Conservation (phyloP, 2,113 vertebrate species). For the Zosterops borbonicus region DNA sequence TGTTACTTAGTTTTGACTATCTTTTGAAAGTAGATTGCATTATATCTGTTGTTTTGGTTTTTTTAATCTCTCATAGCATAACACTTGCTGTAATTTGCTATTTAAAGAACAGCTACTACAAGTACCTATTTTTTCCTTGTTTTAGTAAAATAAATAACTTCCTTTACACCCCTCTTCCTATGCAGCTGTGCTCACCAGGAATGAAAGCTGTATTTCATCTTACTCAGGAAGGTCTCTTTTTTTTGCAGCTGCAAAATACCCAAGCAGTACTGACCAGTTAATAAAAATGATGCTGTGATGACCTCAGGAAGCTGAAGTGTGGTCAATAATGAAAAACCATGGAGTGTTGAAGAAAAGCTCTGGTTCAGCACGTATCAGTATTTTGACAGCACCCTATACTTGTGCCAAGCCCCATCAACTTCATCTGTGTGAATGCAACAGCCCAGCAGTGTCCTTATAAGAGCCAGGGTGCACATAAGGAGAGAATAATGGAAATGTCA, state of each 20-base stretch:
- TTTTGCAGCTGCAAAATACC: neutral
- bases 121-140: neutral
- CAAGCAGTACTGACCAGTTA: neutral
- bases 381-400: neutral
- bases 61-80: neutral
- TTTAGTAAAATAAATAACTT: neutral
- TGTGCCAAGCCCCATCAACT: neutral
- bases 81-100: neutral
- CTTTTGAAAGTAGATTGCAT: neutral
- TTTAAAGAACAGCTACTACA: neutral
- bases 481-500: neutral
- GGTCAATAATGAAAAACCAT: neutral
- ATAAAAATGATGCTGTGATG: neutral
- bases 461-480: neutral
- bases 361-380: neutral
- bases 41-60: neutral
- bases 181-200: neutral
- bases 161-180: neutral
- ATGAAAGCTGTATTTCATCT: neutral
- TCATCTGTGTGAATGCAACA: neutral
- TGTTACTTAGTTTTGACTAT: neutral
- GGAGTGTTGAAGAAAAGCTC: neutral
- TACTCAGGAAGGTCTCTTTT: neutral
- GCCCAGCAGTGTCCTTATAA: neutral
- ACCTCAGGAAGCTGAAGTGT: neutral